These are phyloP conservation scores for Peromyscus polionotus DNA, from an alignment of 2,113 vertebrate genomes.

Conservation along the genomic window DNA sequence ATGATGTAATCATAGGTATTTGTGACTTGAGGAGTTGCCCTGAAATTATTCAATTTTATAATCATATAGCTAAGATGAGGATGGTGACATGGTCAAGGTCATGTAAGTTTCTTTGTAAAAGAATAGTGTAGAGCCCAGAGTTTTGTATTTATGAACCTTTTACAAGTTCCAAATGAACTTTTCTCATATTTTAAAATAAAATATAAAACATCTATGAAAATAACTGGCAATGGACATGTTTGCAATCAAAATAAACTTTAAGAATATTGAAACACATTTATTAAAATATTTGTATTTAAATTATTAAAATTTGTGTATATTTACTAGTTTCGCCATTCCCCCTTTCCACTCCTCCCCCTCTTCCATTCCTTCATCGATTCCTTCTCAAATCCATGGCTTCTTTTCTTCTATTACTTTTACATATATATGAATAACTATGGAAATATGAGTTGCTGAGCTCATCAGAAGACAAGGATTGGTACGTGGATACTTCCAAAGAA, in stretches of 20 bases:
- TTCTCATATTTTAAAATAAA: not conserved
- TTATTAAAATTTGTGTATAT: not conserved
- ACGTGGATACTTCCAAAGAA: not conserved
- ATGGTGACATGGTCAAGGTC: not conserved
- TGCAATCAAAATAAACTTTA: not conserved
- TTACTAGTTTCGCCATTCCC: not conserved
- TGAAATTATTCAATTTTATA: not conserved
- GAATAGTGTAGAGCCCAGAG: rapidly evolving
- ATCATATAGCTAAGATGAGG: not conserved
- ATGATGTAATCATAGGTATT: not conserved
- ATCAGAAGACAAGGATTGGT: not conserved
- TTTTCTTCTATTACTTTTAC: not conserved
- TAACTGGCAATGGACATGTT: not conserved
- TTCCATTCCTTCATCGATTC: not conserved
- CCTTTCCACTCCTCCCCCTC: too few relatives aligned
- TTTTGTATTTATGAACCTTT: not conserved
- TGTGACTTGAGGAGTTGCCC: not conserved
- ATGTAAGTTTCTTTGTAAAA: not conserved
- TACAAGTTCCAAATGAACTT: not conserved
- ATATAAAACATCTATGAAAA: not conserved
- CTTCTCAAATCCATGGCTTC: not conserved
- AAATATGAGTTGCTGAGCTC: not conserved
- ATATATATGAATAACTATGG: not conserved
- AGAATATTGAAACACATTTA: not conserved
- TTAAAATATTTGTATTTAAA: not conserved